Conservation (phyloP, 2,113 vertebrate species). For the Tragulus kanchil region DNA sequence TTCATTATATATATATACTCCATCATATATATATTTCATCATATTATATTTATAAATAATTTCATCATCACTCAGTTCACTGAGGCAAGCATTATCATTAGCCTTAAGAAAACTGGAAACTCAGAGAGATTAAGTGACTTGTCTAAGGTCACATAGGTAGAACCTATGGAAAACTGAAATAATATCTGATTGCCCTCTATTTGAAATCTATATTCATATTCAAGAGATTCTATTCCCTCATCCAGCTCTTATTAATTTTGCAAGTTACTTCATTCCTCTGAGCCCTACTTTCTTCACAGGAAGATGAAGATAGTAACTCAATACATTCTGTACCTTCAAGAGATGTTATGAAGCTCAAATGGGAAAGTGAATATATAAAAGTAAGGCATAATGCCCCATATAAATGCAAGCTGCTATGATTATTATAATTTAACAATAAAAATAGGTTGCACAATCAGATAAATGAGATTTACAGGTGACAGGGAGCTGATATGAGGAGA, state of each 20-base stretch:
- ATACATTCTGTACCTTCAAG: not conserved
- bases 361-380: not conserved
- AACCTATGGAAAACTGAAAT: constrained; percentile 41
- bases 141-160: not conserved
- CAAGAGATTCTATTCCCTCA: not conserved
- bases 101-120: constrained; percentile 5
- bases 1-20: not conserved
- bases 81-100: not conserved
- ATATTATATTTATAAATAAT: not conserved
- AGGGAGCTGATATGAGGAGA: not conserved
- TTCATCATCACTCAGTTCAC: not conserved
- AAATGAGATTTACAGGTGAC: not conserved
- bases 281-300: constrained; percentile 19
- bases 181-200: constrained; percentile 4
- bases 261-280: constrained; percentile 33
- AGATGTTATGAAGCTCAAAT: constrained; percentile 23
- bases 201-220: constrained; percentile 33
- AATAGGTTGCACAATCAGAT: not conserved
- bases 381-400: not conserved
- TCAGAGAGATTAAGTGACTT: constrained; percentile 1
- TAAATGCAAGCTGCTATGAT: not conserved
- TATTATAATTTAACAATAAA: constrained; percentile 53
- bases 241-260: constrained; percentile 36
- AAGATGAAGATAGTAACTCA: constrained; percentile 19
- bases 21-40: not conserved